Percentiles rank a stretch among this genome's conserved stretches.
Conservation (phyloP, 2,888 invertebrate species). For the Uropetala carovei region DNA sequence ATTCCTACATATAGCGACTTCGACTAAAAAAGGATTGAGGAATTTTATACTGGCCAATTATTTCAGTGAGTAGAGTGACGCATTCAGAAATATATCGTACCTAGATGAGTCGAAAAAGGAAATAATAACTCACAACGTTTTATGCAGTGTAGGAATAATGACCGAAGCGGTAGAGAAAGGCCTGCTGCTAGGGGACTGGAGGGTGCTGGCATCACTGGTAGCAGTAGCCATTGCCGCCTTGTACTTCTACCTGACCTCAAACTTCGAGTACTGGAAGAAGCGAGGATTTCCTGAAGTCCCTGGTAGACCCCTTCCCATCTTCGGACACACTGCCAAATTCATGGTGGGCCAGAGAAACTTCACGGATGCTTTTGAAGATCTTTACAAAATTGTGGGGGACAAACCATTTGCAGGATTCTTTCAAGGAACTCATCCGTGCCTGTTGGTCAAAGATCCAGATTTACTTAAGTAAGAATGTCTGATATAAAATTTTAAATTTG, state of each 20-base stretch:
- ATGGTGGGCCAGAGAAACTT: conserved; percentile 21
- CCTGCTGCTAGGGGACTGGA: conserved; percentile 8
- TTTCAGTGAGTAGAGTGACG: too few species aligned
- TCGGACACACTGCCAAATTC: conserved; percentile 42
- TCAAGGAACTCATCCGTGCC: neutral
- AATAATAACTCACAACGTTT: too few species aligned
- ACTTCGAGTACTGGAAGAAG: conserved; percentile 67
- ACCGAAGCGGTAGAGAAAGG: neutral
- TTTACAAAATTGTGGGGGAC: neutral
- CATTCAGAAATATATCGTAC: too few species aligned
- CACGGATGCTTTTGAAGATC: conserved; percentile 6
- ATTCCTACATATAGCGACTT: too few species aligned
- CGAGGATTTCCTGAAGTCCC: conserved; percentile 65
- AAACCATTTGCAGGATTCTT: conserved; percentile 48
- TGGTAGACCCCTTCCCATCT: neutral
- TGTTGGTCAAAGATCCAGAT: conserved; percentile 31
- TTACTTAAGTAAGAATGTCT: conserved; percentile 27
- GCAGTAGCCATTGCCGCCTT: neutral
- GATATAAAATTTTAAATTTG: too few species aligned
- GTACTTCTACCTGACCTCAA: conserved; percentile 65
- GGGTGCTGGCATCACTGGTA: neutral
- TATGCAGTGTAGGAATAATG: neutral
- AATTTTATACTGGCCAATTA: too few species aligned
- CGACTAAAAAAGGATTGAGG: too few species aligned
- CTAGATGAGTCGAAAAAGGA: too few species aligned